Base-by-base conservation (phyloP, 2,113 vertebrate species). In the Manacus vitellinus region DNA sequence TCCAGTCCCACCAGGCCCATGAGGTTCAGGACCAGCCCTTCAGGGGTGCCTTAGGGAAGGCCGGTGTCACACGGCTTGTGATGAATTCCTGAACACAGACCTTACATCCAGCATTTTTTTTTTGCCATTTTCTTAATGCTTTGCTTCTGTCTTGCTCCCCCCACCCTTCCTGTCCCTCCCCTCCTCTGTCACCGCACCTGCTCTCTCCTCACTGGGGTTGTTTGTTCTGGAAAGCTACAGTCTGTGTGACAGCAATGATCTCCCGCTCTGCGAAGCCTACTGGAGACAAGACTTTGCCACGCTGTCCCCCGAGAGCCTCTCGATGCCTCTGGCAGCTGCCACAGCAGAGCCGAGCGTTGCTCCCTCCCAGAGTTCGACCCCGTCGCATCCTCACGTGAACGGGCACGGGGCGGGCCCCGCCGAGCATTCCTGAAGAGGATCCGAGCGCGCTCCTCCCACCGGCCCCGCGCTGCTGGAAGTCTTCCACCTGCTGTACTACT, bases 191-290 rank as follows among this genome's bases (percentile, higher is more conserved):
- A 92, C 59, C 93, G 75, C 96, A 77, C 95, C 96, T 59, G 89
- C 94, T 92, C 58, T 94, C 95, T 94, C 96, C 97, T 97, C 96
- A 47, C 92, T 89, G 92, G 94, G 97, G 97, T 98, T 97, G 98
- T 97, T 98, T 97, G 97, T 97, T 97, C 95, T 97, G 98, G 97
- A 98, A 99, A 99, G 99, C 98, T 99, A 99, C 97, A 99, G 99
- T 98, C 98, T 99, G 84, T 99, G 99, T 98, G 99, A 99, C 97
- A 98, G 98, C 97, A 98, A 97, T 88, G 99, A 99, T 55, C 98
- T 99, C 86, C 99, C 99, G 9, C 97, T 99, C 61, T 99, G 99
- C 5, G 99, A 99, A 98, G 99, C 99, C 63, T 99, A 98, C 98
- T 98, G 98, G 97, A 98, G 98, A 91, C 95, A 91, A 91, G 99